phyloP scores from a whole-genome alignment of 2,113 vertebrate species.

The Odobenus rosmarus region DNA sequence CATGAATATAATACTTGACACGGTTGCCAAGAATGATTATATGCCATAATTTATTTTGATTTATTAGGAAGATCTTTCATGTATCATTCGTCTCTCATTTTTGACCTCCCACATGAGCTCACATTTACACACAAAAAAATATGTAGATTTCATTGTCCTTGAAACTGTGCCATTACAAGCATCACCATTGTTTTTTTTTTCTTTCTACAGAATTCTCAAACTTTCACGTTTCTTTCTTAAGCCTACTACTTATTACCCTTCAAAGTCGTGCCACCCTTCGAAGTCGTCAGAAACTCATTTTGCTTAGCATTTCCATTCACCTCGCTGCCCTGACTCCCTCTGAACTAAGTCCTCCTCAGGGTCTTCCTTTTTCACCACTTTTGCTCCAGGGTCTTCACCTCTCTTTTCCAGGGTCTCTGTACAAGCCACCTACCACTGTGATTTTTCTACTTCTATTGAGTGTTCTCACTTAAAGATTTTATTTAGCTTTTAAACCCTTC shows the following conservation, averaged over 20 bases:
- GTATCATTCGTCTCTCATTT: not conserved
- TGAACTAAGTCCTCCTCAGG: rapidly evolving
- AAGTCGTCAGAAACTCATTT: not conserved
- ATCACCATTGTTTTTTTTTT: not conserved
- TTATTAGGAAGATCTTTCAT: not conserved
- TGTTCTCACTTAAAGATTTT: not conserved
- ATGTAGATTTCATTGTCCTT: not conserved
- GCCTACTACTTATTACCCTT: not conserved
- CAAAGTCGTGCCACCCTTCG: rapidly evolving
- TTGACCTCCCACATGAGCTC: not conserved
- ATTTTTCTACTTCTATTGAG: not conserved
- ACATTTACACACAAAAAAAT: not conserved
- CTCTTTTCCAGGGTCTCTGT: not conserved
- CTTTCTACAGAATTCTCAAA: not conserved
- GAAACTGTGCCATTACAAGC: not conserved
- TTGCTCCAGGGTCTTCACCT: not conserved
- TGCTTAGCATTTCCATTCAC: not conserved
- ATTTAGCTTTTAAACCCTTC: not conserved
- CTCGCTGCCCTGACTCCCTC: not conserved
- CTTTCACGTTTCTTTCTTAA: not conserved
- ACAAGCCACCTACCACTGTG: not conserved
- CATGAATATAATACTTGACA: not conserved
- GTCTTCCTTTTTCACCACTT: not conserved
- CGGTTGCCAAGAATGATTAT: not conserved
- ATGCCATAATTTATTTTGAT: not conserved